Base-by-base conservation (phyloP, 2,797 vertebrate genomes). In the Huso huso region DNA sequence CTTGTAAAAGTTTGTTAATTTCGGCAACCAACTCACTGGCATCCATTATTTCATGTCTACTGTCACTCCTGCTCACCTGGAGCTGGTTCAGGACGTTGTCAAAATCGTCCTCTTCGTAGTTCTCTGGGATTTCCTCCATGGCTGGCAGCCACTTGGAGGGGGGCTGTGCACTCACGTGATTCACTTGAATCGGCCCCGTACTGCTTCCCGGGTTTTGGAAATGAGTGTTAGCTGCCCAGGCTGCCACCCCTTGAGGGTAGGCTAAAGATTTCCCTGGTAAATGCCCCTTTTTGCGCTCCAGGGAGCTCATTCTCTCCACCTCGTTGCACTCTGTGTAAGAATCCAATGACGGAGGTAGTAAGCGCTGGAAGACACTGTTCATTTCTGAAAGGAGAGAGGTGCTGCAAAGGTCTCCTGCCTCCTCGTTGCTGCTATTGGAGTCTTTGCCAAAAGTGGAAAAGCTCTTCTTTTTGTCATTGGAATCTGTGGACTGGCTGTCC, bases 121-220 rank as follows among this genome's bases (percentile, higher is more conserved):
- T 99, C 75, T 99, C 96, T 0, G 96, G 96, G 78, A 99, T 99
- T 82, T 99, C 96, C 82, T 99, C 96, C 96, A 99, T 99, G 75
- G 96, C 96, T 0, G 96, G 96, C 69, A 99, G 86, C 96, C 96
- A 99, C 52, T 97, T 99, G 7, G 91, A 92, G 62, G 76, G 90
- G 63, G 76, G 90, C 82, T 67, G 94, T 0, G 82, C 87, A 1
- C 87, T 82, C 0, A 84, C 80, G 76, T 96, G 95, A 70, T 89
- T 87, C 1, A 91, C 87, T 13, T 92, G 86, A 0, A 89, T 0
- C 0, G 82, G 77, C 66, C 86, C 92, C 0, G 88, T 82, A 76
- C 70, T 92, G 77, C 64, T 91, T 0, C 93, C 83, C 1, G 96
- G 95, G 67, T 95, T 97, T 75, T 98, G 96, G 75, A 98, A 98